Percentiles rank a stretch among this genome's conserved stretches.
These are phyloP conservation scores for Orientallactaga sibirica DNA, from an alignment of 2,797 vertebrate genomes.

Conservation along the genomic window DNA sequence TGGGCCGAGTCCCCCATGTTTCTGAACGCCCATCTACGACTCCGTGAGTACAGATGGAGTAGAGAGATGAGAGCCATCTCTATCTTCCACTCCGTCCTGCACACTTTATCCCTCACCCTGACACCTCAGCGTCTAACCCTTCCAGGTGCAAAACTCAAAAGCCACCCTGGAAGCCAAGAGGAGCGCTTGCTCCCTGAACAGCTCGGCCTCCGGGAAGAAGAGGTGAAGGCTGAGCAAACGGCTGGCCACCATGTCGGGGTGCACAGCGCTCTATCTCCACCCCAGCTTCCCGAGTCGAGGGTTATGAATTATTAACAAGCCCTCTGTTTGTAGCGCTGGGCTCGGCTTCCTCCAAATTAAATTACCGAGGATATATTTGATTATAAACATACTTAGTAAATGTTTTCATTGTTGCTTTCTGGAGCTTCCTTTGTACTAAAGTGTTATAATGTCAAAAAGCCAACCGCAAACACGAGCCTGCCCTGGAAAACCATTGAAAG, in stretches of 20 bases:
- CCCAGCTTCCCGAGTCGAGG: background rate
- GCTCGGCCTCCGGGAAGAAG: rapidly evolving
- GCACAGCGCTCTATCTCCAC: background rate
- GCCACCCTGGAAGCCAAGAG: rapidly evolving
- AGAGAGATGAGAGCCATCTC: rapidly evolving
- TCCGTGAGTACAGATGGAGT: rapidly evolving
- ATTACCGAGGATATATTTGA: constrained; percentile 85
- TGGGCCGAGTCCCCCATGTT: rapidly evolving
- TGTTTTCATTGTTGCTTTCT: constrained; percentile 85
- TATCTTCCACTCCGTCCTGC: rapidly evolving
- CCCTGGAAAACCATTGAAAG: constrained; percentile 82
- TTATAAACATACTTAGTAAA: constrained; percentile 87
- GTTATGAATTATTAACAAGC: constrained; percentile 82
- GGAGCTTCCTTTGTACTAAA: constrained; percentile 83
- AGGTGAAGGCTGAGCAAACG: background rate
- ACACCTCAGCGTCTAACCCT: background rate
- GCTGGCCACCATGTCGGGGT: background rate
- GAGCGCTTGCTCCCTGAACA: rapidly evolving
- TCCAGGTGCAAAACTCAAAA: rapidly evolving
- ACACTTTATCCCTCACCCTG: background rate
- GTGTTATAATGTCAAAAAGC: constrained; percentile 85
- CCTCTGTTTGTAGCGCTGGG: constrained; percentile 75
- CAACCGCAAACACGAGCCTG: constrained; percentile 80
- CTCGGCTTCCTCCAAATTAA: constrained; percentile 83
- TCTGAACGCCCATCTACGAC: background rate